Percentiles rank a stretch among this genome's conserved stretches.
phyloP scores from a whole-genome alignment of 1,140 invertebrate species.

The Drosophila mojavensis region DNA sequence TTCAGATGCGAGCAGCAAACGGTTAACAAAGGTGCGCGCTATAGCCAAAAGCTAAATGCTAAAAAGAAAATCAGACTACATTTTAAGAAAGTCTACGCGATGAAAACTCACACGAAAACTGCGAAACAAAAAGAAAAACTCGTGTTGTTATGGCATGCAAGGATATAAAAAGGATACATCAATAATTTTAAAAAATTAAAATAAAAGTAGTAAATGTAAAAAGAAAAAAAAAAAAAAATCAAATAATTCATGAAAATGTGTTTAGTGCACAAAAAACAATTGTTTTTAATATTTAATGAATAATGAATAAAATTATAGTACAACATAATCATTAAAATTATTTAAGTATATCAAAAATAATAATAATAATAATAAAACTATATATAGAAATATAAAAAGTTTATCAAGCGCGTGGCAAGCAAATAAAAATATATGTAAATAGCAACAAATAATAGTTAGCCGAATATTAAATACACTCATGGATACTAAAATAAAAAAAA shows the following conservation, averaged over 20 bases:
- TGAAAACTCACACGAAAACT: constrained; percentile 24
- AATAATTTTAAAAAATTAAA: neutral
- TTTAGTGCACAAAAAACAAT: no score
- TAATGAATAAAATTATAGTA: neutral
- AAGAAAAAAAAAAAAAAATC: neutral
- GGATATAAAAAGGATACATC: neutral
- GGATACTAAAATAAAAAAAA: neutral
- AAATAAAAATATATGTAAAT: constrained; percentile 11
- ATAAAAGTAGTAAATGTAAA: constrained; percentile 13
- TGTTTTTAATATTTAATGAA: no score
- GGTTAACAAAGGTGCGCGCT: constrained; percentile 80
- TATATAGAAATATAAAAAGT: constrained; percentile 1
- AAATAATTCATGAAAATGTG: no score
- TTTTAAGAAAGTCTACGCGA: constrained; percentile 36
- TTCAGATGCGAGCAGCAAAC: constrained; percentile 80
- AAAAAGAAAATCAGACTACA: constrained; percentile 1
- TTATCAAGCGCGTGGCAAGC: constrained; percentile 14
- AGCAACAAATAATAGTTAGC: neutral
- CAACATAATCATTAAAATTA: neutral
- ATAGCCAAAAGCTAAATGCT: constrained; percentile 15
- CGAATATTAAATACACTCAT: neutral
- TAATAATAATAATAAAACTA: neutral
- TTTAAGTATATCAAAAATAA: no score
- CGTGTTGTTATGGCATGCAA: constrained; percentile 32
- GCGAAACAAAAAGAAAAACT: constrained; percentile 31